These are phyloP conservation scores for Guaruba guarouba DNA, from an alignment of 2,113 vertebrate genomes.

Conservation along the genomic window DNA sequence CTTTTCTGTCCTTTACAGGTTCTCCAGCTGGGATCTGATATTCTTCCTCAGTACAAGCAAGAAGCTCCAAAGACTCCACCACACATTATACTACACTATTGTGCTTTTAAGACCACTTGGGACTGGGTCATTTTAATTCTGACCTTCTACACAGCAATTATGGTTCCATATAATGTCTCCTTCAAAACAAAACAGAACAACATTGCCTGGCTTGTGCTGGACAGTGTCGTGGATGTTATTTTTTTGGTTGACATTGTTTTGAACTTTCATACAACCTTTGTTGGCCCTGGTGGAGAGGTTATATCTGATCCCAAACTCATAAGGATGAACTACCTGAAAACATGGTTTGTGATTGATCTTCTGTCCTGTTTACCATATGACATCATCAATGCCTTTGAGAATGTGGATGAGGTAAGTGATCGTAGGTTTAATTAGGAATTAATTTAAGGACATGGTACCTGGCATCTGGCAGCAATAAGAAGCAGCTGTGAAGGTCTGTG, in stretches of 20 bases:
- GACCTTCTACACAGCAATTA: conserved; percentile 98
- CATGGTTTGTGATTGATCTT: conserved; percentile 98
- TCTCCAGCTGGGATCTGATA: conserved; percentile 94
- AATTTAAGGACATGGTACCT: not conserved
- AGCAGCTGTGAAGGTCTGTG: not conserved
- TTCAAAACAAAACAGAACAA: conserved; percentile 99
- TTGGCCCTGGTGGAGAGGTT: conserved; percentile 95
- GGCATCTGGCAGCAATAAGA: not conserved
- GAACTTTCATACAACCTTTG: conserved; percentile 97
- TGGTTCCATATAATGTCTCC: conserved; percentile 97
- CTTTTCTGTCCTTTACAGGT: conserved; percentile 77
- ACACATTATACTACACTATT: conserved; percentile 97
- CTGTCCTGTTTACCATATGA: conserved; percentile 98
- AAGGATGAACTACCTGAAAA: conserved; percentile 98
- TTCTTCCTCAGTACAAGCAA: conserved; percentile 97
- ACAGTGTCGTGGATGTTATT: conserved; percentile 97
- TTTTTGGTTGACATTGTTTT: conserved; percentile 97
- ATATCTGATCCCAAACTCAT: conserved; percentile 97
- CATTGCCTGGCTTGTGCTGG: conserved; percentile 95
- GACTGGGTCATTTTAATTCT: conserved; percentile 98
- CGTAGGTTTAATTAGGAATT: not conserved
- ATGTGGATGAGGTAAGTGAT: conserved; percentile 91
- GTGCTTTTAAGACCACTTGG: conserved; percentile 98
- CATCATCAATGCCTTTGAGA: conserved; percentile 99
- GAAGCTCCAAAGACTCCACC: conserved; percentile 97